Conservation (phyloP, 2,113 vertebrate genomes). For the Chloropsis cyanopogon region DNA sequence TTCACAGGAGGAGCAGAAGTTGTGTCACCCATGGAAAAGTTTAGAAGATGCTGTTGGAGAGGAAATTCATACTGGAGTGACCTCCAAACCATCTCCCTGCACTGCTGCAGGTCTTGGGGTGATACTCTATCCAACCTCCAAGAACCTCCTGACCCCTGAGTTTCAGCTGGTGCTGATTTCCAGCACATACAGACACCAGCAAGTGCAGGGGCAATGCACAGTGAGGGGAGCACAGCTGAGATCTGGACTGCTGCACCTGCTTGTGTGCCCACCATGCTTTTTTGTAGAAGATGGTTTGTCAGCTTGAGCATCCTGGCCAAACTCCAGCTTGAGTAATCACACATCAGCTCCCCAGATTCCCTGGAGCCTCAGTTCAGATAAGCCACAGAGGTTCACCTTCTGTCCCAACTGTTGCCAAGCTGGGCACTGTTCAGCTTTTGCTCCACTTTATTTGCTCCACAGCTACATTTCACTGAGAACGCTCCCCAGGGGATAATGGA, state of each 20-base stretch:
- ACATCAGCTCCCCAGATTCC: background rate
- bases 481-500: background rate
- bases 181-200: background rate
- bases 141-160: background rate
- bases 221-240: background rate
- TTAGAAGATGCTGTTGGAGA: background rate
- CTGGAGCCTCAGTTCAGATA: background rate
- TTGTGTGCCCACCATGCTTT: background rate
- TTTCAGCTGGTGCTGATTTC: background rate
- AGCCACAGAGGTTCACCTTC: background rate
- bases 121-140: background rate
- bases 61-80: background rate
- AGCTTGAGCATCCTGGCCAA: background rate
- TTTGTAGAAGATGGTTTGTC: background rate
- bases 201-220: rapidly evolving
- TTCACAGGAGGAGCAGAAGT: background rate
- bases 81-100: background rate
- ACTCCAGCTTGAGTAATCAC: background rate
- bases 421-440: background rate
- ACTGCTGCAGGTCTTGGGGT: background rate
- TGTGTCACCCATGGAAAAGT: background rate
- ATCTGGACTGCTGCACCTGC: background rate
- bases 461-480: background rate
- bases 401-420: background rate
- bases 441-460: background rate